phyloP scores from a whole-genome alignment of 2,888 invertebrate genomes.

The Baccha elongata region DNA sequence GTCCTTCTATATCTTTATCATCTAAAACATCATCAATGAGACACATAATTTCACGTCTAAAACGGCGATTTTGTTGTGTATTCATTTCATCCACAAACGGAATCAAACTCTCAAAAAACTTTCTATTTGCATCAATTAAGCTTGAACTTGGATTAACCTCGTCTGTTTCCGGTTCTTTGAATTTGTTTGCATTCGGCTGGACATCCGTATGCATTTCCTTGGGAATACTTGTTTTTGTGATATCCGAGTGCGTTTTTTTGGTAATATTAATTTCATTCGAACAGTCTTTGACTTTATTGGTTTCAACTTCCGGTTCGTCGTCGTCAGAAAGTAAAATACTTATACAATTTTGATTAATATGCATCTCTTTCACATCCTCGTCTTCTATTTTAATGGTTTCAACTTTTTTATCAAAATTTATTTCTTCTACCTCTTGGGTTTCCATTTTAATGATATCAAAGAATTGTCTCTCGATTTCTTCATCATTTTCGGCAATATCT shows the following conservation, averaged over 20 bases:
- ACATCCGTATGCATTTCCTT: neutral
- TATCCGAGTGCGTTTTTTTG: neutral
- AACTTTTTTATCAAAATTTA: no score
- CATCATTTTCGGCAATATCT: neutral
- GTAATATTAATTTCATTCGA: neutral
- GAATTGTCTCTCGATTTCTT: neutral
- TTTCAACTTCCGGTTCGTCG: no score
- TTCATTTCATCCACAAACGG: slow-evolving; percentile 22
- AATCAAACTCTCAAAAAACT: slow-evolving; percentile 18
- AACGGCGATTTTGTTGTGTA: slow-evolving; percentile 6
- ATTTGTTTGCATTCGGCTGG: neutral
- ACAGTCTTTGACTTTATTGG: no score
- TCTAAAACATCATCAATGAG: slow-evolving; percentile 15
- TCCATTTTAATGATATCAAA: slow-evolving; percentile 3
- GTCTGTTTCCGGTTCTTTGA: no score
- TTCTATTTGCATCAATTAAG: slow-evolving; percentile 9
- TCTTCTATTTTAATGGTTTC: no score
- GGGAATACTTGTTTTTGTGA: no score
- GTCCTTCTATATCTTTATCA: neutral
- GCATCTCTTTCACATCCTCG: no score
- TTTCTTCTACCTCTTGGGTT: no score
- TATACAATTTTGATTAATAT: no score
- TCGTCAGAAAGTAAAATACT: no score
- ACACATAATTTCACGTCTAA: slow-evolving; percentile 24
- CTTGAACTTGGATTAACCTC: no score